A percentile compares a stretch with the other conserved stretches of the same genome.
Evolutionary conservation across 2,797 vertebrate species (phyloP).

Genomic region (Falco columbarius): DNA sequence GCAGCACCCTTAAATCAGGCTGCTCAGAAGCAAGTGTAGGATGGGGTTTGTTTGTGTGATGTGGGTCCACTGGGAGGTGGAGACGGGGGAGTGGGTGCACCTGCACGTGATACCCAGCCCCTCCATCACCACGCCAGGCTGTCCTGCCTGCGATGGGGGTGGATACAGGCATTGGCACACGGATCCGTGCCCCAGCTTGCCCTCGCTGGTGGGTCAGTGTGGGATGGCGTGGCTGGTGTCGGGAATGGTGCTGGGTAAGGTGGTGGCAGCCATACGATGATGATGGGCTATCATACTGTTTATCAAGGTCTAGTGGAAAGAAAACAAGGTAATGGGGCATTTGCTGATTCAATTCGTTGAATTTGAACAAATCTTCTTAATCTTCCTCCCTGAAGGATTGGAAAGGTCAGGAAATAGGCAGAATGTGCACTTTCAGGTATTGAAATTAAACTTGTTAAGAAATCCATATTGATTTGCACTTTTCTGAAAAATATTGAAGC

Average conservation of each 20-base stretch:
- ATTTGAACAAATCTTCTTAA: conserved; percentile 45
- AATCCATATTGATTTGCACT: conserved; percentile 65
- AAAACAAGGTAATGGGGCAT: conserved; percentile 41
- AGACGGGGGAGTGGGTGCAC: background rate
- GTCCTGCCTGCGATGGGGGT: rapidly evolving
- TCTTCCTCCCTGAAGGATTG: background rate
- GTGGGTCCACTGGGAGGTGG: rapidly evolving
- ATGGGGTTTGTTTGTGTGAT: background rate
- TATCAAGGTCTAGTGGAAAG: background rate
- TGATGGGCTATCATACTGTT: background rate
- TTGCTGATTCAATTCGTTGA: conserved; percentile 37
- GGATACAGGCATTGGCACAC: rapidly evolving
- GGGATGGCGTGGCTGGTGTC: rapidly evolving
- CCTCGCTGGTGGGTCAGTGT: rapidly evolving
- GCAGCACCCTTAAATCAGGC: background rate
- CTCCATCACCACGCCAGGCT: background rate
- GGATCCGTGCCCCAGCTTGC: rapidly evolving
- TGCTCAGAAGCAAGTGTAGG: background rate
- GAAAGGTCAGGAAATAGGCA: conserved; percentile 50
- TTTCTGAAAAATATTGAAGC: conserved; percentile 56
- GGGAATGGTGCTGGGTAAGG: background rate
- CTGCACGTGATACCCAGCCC: rapidly evolving
- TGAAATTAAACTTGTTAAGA: conserved; percentile 70
- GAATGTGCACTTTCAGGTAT: conserved; percentile 51
- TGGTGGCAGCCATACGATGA: rapidly evolving